These are phyloP conservation scores for Hipposideros armiger DNA, from an alignment of 2,113 vertebrate species.

Conservation along the genomic window DNA sequence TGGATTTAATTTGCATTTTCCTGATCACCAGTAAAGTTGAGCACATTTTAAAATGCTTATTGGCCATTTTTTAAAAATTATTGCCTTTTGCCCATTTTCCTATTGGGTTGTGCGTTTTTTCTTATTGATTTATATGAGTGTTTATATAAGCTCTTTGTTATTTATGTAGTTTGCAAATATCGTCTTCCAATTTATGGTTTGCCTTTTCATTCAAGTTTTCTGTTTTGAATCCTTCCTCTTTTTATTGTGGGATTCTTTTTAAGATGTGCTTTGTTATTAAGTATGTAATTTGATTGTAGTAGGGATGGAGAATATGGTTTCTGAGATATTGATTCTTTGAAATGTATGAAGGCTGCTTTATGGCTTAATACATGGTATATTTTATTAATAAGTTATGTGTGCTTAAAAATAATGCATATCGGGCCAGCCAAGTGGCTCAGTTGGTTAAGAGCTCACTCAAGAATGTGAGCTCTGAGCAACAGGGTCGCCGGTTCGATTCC, in stretches of 20 bases:
- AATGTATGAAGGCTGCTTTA: background rate
- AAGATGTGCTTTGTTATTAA: background rate
- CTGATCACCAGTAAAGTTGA: background rate
- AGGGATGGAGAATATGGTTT: background rate
- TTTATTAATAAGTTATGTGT: background rate
- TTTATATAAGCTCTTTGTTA: background rate
- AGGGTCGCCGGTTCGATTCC: no score
- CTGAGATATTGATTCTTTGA: background rate
- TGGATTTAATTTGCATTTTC: conserved; percentile 6
- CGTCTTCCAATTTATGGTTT: background rate
- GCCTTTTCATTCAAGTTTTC: background rate
- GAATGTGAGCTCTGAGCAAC: no score
- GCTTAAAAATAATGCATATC: background rate
- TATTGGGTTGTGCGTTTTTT: background rate
- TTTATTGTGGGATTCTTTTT: background rate
- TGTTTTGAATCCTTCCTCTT: background rate
- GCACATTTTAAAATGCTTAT: background rate
- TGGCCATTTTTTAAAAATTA: background rate
- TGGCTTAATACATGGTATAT: background rate
- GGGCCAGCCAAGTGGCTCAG: no score
- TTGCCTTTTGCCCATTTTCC: background rate
- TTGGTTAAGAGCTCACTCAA: no score
- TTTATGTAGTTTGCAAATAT: background rate
- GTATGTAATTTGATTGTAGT: background rate
- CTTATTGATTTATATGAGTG: background rate